Evolutionary conservation across 2,888 invertebrate species (phyloP).

Genomic region (Scelioninae gen. 1): DNA sequence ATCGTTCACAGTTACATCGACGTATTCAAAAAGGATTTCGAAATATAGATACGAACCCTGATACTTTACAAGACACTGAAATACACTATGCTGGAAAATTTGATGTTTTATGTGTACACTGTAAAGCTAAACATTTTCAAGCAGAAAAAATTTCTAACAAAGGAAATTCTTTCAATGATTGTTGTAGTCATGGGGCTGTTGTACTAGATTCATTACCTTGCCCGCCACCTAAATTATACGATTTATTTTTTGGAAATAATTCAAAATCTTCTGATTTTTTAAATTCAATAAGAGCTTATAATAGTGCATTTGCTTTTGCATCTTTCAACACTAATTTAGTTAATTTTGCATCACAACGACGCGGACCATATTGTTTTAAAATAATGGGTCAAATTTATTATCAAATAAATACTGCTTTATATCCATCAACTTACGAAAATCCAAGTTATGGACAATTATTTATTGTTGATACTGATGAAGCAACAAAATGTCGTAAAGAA

Average conservation of each 20-base stretch:
- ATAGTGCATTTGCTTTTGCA: not conserved
- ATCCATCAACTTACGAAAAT: not conserved
- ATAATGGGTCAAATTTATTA: slow-evolving; percentile 18
- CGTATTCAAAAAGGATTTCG: slow-evolving; percentile 5
- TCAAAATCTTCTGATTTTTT: no score
- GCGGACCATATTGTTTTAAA: slow-evolving; percentile 1
- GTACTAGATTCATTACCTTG: not conserved
- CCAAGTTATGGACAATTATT: slow-evolving; percentile 13
- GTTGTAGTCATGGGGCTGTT: slow-evolving; percentile 30
- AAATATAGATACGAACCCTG: not conserved
- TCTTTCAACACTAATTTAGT: slow-evolving; percentile 12
- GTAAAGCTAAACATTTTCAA: slow-evolving; percentile 26
- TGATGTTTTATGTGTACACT: slow-evolving; percentile 28
- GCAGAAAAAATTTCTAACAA: slow-evolving; percentile 43
- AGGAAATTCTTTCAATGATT: slow-evolving; percentile 29
- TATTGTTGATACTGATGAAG: slow-evolving; percentile 11
- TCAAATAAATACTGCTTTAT: not conserved
- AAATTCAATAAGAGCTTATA: no score
- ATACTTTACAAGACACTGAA: not conserved
- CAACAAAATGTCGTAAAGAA: not conserved
- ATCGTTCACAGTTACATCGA: not conserved
- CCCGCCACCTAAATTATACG: not conserved
- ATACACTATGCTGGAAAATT: slow-evolving; percentile 36
- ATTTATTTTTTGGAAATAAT: not conserved
- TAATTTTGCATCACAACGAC: no score